A percentile compares a stretch with the other conserved stretches of the same genome.
Evolutionary conservation across 2,113 vertebrate species (phyloP).

Genomic region (Pseudolaguvia tuberculata): DNA sequence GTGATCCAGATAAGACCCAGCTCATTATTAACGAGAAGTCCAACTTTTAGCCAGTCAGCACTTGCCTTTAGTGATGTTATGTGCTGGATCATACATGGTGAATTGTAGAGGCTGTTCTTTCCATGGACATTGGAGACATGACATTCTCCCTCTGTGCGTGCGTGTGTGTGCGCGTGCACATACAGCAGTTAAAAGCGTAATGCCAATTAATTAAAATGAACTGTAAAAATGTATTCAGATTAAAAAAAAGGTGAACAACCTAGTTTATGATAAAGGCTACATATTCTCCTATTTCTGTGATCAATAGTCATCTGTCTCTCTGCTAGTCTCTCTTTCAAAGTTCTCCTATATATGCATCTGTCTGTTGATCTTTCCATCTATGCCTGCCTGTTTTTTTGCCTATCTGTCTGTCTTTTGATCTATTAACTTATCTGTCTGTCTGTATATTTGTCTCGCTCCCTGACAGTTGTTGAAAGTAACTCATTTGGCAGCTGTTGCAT

Average conservation of each 20-base stretch:
- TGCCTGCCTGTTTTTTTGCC: neutral
- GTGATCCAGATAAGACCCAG: no score
- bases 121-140: neutral
- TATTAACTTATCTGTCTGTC: neutral
- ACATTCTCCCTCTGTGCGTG: no score
- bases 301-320: no score
- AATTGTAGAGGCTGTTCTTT: neutral
- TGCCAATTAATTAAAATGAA: neutral
- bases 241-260: no score
- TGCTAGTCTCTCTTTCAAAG: no score
- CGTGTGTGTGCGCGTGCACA: neutral
- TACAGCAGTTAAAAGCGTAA: no score
- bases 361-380: neutral
- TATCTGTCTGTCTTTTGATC: neutral
- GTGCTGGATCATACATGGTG: neutral
- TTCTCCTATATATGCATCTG: no score
- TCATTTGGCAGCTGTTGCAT: neutral
- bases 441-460: no score
- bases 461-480: neutral
- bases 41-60: constrained; percentile 18
- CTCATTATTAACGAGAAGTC: neutral
- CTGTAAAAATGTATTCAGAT: neutral
- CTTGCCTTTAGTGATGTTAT: constrained; percentile 17
- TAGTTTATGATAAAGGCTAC: neutral
- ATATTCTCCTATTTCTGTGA: neutral